Conservation (phyloP, 2,113 vertebrate genomes). For the Neoarius graeffei region DNA sequence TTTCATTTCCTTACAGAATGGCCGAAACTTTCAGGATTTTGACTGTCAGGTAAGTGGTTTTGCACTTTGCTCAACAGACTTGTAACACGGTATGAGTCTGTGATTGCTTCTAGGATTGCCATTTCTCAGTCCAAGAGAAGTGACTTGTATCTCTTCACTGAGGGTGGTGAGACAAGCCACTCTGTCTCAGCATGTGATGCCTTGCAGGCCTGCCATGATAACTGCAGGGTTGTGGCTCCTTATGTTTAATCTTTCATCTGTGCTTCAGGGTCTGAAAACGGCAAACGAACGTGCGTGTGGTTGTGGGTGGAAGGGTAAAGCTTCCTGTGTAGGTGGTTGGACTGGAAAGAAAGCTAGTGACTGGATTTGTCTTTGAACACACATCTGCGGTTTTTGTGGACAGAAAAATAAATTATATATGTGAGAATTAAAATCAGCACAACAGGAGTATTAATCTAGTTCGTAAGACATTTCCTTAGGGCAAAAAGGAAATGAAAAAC, state of each 20-base stretch:
- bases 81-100: not conserved
- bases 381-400: not conserved
- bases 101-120: not conserved
- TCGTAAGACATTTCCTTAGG: not conserved
- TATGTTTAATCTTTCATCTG: constrained; percentile 15
- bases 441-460: not conserved
- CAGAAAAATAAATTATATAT: not conserved
- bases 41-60: constrained; percentile 86
- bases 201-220: not conserved
- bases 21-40: constrained; percentile 91
- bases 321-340: constrained; percentile 29
- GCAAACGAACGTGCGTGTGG: constrained; percentile 23
- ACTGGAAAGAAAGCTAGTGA: constrained; percentile 18
- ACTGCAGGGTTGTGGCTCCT: not conserved
- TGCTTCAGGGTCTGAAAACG: constrained; percentile 18
- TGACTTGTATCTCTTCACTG: not conserved
- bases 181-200: not conserved
- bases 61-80: not conserved
- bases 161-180: not conserved
- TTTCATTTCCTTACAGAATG: constrained; percentile 77
- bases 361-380: not conserved
- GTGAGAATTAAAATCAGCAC: not conserved
- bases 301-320: constrained; percentile 5
- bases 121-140: not conserved
- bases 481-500: too few species aligned